Conservation (phyloP, 2,113 vertebrate genomes). For the Corythoichthys haematopterus region DNA sequence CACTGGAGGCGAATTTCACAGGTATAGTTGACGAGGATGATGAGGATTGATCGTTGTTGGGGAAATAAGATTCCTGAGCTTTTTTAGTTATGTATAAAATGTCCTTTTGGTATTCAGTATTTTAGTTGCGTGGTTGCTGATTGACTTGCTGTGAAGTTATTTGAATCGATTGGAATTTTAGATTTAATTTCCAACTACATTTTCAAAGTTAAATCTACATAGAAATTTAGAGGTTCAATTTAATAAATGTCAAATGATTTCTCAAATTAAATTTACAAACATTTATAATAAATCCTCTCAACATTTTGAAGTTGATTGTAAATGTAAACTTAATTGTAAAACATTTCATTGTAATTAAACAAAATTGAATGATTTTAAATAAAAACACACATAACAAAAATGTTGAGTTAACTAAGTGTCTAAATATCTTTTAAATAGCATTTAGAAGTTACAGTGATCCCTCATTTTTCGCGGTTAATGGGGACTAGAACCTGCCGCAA, state of each 20-base stretch:
- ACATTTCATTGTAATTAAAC: too few species aligned
- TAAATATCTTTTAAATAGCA: too few species aligned
- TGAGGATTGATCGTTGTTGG: background rate
- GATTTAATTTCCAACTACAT: background rate
- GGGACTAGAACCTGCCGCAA: too few species aligned
- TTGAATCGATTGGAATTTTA: background rate
- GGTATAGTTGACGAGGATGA: slow-evolving; percentile 60
- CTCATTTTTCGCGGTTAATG: too few species aligned
- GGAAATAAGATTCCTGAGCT: background rate
- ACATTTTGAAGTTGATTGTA: too few species aligned
- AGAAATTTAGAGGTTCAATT: too few species aligned
- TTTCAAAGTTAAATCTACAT: background rate
- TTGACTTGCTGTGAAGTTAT: background rate
- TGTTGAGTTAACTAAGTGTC: too few species aligned
- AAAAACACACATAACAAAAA: too few species aligned
- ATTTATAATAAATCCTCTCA: too few species aligned
- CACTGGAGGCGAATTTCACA: slow-evolving; percentile 90
- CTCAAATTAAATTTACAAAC: background rate
- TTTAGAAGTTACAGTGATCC: too few species aligned
- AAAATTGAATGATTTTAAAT: too few species aligned
- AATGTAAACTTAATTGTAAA: too few species aligned
- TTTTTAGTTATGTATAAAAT: background rate
- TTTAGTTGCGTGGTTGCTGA: background rate
- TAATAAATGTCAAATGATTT: background rate
- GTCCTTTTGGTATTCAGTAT: background rate